A percentile compares a stretch with the other conserved stretches of the same genome.
These are phyloP conservation scores for Hydra vulgaris DNA, from an alignment of 30 jellyfish, hydroid and myxozoan genomes.

Conservation along the genomic window DNA sequence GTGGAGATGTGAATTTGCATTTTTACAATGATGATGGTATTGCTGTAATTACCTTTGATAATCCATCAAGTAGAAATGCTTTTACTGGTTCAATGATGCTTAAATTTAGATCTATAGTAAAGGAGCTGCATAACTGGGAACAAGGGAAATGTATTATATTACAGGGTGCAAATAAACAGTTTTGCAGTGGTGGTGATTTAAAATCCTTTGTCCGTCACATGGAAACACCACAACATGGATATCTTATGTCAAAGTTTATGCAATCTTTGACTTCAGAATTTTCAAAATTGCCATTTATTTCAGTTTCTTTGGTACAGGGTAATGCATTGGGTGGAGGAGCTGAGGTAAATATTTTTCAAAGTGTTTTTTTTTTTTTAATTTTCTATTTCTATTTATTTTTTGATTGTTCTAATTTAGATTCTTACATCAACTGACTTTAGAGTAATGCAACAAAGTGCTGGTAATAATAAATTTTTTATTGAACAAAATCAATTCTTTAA, in stretches of 20 bases:
- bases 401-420: neutral
- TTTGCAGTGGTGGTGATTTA: slow-evolving; percentile 93
- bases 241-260: slow-evolving; percentile 73
- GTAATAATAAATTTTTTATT: too few species aligned
- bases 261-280: slow-evolving; percentile 49
- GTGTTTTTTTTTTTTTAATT: neutral
- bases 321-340: slow-evolving; percentile 89
- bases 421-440: neutral
- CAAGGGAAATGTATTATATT: slow-evolving; percentile 58
- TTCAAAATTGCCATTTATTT: slow-evolving; percentile 55
- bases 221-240: slow-evolving; percentile 64
- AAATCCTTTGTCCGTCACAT: slow-evolving; percentile 53
- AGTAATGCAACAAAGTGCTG: neutral
- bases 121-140: slow-evolving; percentile 50
- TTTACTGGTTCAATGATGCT: slow-evolving; percentile 65
- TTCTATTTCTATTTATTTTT: neutral
- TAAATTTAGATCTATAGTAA: slow-evolving; percentile 23
- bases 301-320: slow-evolving; percentile 84
- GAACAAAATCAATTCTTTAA: too few species aligned
- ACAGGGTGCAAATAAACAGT: slow-evolving; percentile 48
- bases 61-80: slow-evolving; percentile 63
- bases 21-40: slow-evolving; percentile 25
- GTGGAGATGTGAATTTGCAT: slow-evolving; percentile 9
- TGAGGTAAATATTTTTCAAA: slow-evolving; percentile 40
- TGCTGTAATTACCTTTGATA: slow-evolving; percentile 50